These are phyloP conservation scores for Mionectes macconnelli DNA, from an alignment of 2,113 vertebrate genomes.

Conservation along the genomic window DNA sequence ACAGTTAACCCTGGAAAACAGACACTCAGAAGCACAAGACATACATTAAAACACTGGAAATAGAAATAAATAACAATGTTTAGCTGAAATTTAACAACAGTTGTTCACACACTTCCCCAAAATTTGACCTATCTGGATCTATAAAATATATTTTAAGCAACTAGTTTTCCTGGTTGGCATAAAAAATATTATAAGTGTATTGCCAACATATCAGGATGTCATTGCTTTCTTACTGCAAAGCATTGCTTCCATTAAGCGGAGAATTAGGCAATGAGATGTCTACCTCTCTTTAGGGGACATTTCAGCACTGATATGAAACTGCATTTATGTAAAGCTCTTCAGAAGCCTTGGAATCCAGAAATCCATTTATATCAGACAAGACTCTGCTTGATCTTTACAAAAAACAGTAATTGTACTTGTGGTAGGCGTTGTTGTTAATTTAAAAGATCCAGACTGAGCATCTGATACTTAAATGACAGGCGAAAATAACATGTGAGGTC, in stretches of 20 bases:
- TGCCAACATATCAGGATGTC: slow-evolving; percentile 35
- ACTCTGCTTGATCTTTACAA: slow-evolving; percentile 18
- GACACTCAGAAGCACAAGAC: background rate
- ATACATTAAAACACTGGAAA: background rate
- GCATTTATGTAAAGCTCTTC: background rate
- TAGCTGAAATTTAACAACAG: slow-evolving; percentile 11
- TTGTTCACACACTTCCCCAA: background rate
- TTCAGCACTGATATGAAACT: background rate
- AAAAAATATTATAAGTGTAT: background rate
- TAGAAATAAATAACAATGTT: background rate
- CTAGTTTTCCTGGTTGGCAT: background rate
- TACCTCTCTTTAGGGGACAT: background rate
- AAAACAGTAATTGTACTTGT: background rate
- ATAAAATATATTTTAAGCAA: background rate
- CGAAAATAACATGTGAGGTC: slow-evolving; percentile 1
- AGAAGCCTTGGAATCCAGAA: slow-evolving; percentile 12
- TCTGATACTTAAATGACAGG: background rate
- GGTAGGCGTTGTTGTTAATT: background rate
- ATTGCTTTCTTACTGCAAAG: slow-evolving; percentile 46
- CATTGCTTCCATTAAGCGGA: slow-evolving; percentile 35
- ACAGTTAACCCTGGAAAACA: slow-evolving; percentile 51
- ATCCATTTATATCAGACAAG: slow-evolving; percentile 22
- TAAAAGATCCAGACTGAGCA: slow-evolving; percentile 30
- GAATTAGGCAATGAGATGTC: slow-evolving; percentile 22
- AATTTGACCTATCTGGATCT: slow-evolving; percentile 19